Conservation (phyloP, 1,140 invertebrate species). For the Chironomus tepperi region DNA sequence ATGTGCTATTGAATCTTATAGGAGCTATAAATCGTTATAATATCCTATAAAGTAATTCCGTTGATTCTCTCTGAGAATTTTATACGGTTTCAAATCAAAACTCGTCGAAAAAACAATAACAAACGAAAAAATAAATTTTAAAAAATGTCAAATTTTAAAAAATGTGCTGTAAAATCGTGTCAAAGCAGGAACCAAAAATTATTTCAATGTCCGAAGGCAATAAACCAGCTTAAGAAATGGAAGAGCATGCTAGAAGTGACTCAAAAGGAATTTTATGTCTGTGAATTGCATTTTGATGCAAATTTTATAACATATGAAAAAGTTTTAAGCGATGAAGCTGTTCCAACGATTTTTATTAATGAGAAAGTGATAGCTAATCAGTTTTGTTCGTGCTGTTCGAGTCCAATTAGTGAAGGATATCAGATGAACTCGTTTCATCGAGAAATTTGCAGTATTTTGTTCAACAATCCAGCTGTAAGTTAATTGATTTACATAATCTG, state of each 20-base stretch:
- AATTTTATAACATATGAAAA: not conserved
- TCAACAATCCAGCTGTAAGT: not conserved
- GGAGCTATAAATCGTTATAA: no score
- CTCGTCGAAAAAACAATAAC: no score
- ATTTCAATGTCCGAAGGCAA: not conserved
- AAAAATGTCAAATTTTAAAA: no score
- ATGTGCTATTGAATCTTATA: no score
- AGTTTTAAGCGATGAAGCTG: not conserved
- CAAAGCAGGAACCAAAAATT: not conserved
- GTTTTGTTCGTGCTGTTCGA: not conserved
- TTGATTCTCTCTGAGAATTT: no score
- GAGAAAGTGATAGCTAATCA: not conserved
- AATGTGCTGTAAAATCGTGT: no score
- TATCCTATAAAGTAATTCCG: no score
- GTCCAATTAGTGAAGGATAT: not conserved
- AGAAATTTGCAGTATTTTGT: not conserved
- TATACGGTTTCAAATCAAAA: no score
- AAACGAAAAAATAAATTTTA: no score
- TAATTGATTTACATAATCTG: not conserved
- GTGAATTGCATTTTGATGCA: conserved; percentile 8
- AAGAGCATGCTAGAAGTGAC: not conserved
- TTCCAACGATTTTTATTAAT: not conserved
- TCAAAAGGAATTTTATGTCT: not conserved
- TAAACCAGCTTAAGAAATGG: not conserved
- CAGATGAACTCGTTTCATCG: not conserved